Evolutionary conservation across 2,888 invertebrate genomes (phyloP), one percentile per base, ranked within the genome.

Genomic region (Tetramorium bicarinatum): DNA sequence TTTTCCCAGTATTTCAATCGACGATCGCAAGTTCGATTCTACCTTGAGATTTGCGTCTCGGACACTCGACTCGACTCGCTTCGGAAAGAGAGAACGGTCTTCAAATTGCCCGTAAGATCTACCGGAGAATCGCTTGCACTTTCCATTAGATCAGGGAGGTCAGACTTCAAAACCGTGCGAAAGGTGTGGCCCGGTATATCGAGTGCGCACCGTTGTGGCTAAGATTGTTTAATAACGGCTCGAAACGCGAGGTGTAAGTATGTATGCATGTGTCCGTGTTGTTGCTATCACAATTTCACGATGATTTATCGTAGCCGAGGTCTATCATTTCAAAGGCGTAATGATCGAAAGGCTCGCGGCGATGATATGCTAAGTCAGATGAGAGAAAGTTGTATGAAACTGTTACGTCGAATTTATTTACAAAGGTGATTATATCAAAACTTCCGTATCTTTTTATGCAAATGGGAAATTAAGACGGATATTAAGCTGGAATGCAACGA

Each of bases 121-220:
- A 52, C 59, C 52, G 41, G 64, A 83, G 15, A 15, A 82, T 49
- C 82, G 41, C 56, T 64, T 56, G 64, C 54, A 47, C 64, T 75
- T 72, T 67, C 76, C 71, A 52, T 76, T 71, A 66, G 76, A 82
- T 83, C 77, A 34, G 75, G 64, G 64, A 59, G 85, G 84, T 85
- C 84, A 85, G 85, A 69, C 79, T 82, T 82, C 64, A 86, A 87
- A 88, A 88, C 90, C 91, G 91, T 91, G 91, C 91, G 91, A 91
- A 91, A 91, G 91, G 91, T 91, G 91, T 90, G 91, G 91, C 90
- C 84, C 62, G 67, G 56, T 41, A 62, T 74, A 82, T 44, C 61
- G 64, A 62, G 69, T 52, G 62, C 61, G 61, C 84, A 38, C 75
- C 69, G 61, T 25, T 34, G 15, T 44, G 49, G 72, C 44, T 61